Conservation (phyloP, 1,140 invertebrate genomes). For the Pseudomyrmex concolor region DNA sequence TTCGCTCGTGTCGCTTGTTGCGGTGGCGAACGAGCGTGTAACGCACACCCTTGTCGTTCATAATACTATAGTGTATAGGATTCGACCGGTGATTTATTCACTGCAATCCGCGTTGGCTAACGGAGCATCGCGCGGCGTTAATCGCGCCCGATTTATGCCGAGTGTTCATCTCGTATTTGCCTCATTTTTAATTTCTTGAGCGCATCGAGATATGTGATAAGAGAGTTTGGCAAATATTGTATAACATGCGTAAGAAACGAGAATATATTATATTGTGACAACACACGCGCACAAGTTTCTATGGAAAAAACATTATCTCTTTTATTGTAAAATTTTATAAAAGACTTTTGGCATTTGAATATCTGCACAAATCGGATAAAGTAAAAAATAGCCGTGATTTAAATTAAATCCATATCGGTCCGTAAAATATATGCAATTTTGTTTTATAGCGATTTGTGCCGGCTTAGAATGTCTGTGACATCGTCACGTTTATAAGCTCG, state of each 20-base stretch:
- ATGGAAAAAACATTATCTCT: background rate
- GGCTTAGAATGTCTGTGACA: conserved; percentile 31
- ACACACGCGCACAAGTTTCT: background rate
- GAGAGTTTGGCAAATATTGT: background rate
- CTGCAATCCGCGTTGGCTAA: background rate
- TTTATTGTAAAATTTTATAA: too few relatives aligned
- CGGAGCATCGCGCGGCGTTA: conserved; percentile 34
- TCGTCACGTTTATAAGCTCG: conserved; percentile 8
- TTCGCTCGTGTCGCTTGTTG: conserved; percentile 53
- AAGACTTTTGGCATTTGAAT: background rate
- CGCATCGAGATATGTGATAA: background rate
- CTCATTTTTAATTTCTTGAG: background rate
- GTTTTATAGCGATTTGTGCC: conserved; percentile 3
- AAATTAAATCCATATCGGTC: conserved; percentile 29
- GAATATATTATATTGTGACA: too few relatives aligned
- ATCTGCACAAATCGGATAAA: background rate
- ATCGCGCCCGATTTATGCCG: conserved; percentile 41
- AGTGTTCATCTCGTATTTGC: background rate
- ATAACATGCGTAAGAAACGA: background rate
- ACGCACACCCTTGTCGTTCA: conserved; percentile 52
- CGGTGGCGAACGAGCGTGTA: conserved; percentile 54
- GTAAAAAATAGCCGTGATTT: background rate
- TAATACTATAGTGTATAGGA: conserved; percentile 59
- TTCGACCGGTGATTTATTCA: conserved; percentile 55
- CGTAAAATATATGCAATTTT: conserved; percentile 20